Conservation (phyloP, 2,888 invertebrate genomes). For the Pedicia rivosa region DNA sequence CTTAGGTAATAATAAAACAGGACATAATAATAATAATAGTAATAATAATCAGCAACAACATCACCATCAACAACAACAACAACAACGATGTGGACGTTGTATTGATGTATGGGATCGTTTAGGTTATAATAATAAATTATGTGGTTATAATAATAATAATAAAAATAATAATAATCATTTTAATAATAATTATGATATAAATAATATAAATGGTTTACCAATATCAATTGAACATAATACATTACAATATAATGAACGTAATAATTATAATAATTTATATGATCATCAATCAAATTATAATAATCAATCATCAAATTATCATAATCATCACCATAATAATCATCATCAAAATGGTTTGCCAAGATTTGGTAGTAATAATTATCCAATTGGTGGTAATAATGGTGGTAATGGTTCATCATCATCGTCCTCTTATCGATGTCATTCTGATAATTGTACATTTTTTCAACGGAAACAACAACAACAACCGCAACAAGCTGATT, state of each 20-base stretch:
- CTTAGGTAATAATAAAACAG: not conserved
- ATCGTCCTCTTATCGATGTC: not conserved
- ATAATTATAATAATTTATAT: not conserved
- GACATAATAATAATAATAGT: conserved; percentile 1
- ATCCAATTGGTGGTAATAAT: not conserved
- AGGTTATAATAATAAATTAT: not conserved
- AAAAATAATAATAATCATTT: not conserved
- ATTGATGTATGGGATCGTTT: conserved; percentile 4
- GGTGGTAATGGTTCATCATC: too few relatives aligned
- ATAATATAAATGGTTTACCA: too few relatives aligned
- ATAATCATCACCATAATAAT: not conserved
- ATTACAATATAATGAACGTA: not conserved
- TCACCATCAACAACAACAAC: too few relatives aligned
- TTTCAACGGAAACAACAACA: not conserved
- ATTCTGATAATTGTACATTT: conserved; percentile 1
- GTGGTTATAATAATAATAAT: conserved; percentile 1
- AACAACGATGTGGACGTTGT: conserved; percentile 3
- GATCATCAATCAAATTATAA: conserved; percentile 3
- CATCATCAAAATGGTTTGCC: conserved; percentile 1
- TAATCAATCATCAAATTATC: conserved; percentile 1
- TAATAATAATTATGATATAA: not conserved
- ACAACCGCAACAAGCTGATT: not conserved
- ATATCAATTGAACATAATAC: not conserved
- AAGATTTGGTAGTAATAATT: not conserved
- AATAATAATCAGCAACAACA: too few relatives aligned